Percentiles rank a stretch among this genome's conserved stretches.
phyloP scores from a whole-genome alignment of 2,113 vertebrate species.

The Amphiprion percula region DNA sequence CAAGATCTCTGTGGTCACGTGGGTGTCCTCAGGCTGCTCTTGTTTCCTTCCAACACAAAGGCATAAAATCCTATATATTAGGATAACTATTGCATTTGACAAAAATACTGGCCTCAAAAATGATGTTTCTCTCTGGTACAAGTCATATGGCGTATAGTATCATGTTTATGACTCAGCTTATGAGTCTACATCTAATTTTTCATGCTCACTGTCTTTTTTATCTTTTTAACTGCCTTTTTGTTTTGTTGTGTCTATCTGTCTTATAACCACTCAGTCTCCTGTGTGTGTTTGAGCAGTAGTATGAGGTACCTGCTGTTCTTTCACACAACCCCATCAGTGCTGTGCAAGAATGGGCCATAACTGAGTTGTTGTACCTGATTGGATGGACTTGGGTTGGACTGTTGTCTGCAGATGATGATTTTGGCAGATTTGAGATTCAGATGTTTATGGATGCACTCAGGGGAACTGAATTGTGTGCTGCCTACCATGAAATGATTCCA shows the following conservation, averaged over 20 bases:
- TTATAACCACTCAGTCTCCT: slow-evolving; percentile 59
- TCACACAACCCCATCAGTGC: slow-evolving; percentile 68
- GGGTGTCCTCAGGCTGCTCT: background rate
- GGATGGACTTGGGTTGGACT: slow-evolving; percentile 73
- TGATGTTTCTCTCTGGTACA: background rate
- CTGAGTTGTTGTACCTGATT: slow-evolving; percentile 61
- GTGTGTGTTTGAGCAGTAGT: slow-evolving; percentile 69
- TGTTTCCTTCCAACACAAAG: slow-evolving; percentile 5
- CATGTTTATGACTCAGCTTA: background rate
- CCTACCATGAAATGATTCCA: slow-evolving; percentile 68
- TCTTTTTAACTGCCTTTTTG: background rate
- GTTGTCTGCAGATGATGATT: slow-evolving; percentile 71
- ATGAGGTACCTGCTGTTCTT: slow-evolving; percentile 66
- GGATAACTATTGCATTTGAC: background rate
- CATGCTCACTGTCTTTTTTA: background rate
- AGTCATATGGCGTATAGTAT: background rate
- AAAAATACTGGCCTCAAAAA: slow-evolving; percentile 3
- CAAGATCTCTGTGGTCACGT: background rate
- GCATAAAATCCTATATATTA: background rate
- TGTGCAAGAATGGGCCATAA: slow-evolving; percentile 68
- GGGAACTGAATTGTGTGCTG: slow-evolving; percentile 62
- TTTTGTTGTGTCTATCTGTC: background rate
- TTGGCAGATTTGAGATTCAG: slow-evolving; percentile 70
- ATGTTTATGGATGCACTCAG: slow-evolving; percentile 67
- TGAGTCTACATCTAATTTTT: background rate